These are phyloP conservation scores for Sebastes fasciatus DNA, from an alignment of 2,113 vertebrate species.

Conservation along the genomic window DNA sequence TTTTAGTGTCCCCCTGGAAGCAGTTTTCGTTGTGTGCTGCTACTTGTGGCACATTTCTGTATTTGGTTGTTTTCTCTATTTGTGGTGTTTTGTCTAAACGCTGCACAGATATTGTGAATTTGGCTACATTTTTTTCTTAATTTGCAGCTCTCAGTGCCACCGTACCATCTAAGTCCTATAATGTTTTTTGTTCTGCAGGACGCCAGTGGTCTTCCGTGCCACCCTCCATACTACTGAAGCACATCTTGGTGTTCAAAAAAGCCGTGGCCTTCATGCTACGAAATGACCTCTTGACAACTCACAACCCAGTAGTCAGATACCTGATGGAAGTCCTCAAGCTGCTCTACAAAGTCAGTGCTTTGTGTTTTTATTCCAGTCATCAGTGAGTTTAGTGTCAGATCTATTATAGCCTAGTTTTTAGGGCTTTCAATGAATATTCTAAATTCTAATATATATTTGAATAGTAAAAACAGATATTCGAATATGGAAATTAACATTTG, in stretches of 20 bases:
- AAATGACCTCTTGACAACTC: constrained; percentile 32
- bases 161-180: background rate
- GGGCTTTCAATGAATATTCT: too few relatives aligned
- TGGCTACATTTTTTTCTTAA: background rate
- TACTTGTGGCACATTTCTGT: too few relatives aligned
- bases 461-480: too few relatives aligned
- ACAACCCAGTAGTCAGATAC: constrained; percentile 60
- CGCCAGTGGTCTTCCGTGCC: constrained; percentile 70
- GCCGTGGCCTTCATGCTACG: constrained; percentile 74
- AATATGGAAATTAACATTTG: too few relatives aligned
- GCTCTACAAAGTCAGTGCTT: constrained; percentile 74
- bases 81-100: background rate
- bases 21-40: too few relatives aligned
- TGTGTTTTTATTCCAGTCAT: background rate
- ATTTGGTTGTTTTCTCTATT: too few relatives aligned
- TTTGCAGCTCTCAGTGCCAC: background rate
- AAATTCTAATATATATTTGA: too few relatives aligned
- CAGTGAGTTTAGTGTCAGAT: background rate
- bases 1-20: too few relatives aligned
- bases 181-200: constrained; percentile 47
- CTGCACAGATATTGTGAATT: background rate
- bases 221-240: constrained; percentile 57
- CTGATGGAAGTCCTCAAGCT: constrained; percentile 75
- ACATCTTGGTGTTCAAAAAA: constrained; percentile 77
- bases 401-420: background rate